Base-by-base conservation (phyloP, 2,888 invertebrate genomes). In the Eurytoma adleriae region DNA sequence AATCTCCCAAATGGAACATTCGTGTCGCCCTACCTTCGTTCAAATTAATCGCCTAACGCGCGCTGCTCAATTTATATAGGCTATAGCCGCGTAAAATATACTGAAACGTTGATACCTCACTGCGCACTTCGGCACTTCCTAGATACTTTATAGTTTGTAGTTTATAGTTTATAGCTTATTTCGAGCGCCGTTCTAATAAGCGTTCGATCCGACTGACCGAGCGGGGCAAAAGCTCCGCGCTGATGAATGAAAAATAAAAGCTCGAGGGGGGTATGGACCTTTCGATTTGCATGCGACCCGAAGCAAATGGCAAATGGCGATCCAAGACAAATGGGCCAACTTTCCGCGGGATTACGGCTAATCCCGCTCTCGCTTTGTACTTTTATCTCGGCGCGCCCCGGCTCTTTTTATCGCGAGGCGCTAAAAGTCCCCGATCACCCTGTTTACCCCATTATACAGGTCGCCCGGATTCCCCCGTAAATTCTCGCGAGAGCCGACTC, bases 1-100 rank as follows among this genome's bases (percentile, higher is more conserved):
- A 82, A 82, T 82, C 79, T 82, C 66, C 78, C 82, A 82, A 82
- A 82, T 82, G 82, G 82, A 82, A 79, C 82, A 79, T 73, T 77
- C 82, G 79, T 82, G 82, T 82, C 79, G 77, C 67, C 71, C 50
- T 52, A 56, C 73, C 77, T 75, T 66, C 64, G 70, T n/a, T 77
- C 66, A 77, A 82, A 82, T 82, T 77, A 82, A 82, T 82, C 79
- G 81, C 40, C 76, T 57, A 54, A 75, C 75, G 81, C 81, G 72
- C 56, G 67, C 50, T 27, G 16, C 70, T 74, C 73, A 81, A 81
- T 81, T 78, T 81, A 81, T 80, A 78, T 78, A 62, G 30, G 64
- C 50, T 48, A n/a, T 40, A 13, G n/a, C 14, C 69, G 79, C 69
- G 56, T 66, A 59, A 79, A 79, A 62, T 73, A 62, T 73, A 69